Conservation (phyloP, 2,888 invertebrate species). For the Synanthedon vespiformis region DNA sequence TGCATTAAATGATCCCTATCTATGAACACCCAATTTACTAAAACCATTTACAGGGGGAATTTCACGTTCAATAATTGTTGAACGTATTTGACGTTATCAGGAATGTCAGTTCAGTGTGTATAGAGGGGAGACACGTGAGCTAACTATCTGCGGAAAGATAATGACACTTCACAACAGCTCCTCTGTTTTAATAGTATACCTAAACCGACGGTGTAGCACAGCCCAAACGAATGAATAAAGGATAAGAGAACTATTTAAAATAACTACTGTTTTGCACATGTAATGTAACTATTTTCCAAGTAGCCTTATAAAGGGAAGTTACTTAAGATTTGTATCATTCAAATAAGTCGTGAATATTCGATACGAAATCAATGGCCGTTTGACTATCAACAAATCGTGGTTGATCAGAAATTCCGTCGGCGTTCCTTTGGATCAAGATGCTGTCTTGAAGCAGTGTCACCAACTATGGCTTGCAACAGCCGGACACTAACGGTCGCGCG, state of each 20-base stretch:
- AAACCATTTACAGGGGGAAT: constrained; percentile 16
- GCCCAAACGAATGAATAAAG: neutral
- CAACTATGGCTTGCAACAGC: constrained; percentile 13
- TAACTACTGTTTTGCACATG: too few species aligned
- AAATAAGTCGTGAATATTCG: neutral
- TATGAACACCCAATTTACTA: constrained; percentile 1
- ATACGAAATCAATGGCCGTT: neutral
- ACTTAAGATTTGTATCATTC: constrained; percentile 16
- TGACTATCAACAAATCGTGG: constrained; percentile 9
- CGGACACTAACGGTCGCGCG: constrained; percentile 63
- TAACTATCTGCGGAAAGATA: constrained; percentile 35
- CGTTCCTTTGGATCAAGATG: constrained; percentile 13
- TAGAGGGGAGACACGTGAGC: constrained; percentile 17
- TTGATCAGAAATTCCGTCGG: constrained; percentile 14
- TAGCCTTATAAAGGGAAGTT: constrained; percentile 24
- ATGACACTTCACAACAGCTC: constrained; percentile 29
- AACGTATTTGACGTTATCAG: constrained; percentile 16
- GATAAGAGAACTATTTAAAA: too few species aligned
- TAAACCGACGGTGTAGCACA: neutral
- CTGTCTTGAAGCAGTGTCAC: constrained; percentile 27
- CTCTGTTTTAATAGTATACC: constrained; percentile 19
- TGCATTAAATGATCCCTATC: constrained; percentile 14
- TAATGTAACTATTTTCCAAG: constrained; percentile 9
- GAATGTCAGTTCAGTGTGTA: constrained; percentile 4
- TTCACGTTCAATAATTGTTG: constrained; percentile 16